phyloP scores from a whole-genome alignment of 2,113 vertebrate genomes.

The Amazona guildingii region DNA sequence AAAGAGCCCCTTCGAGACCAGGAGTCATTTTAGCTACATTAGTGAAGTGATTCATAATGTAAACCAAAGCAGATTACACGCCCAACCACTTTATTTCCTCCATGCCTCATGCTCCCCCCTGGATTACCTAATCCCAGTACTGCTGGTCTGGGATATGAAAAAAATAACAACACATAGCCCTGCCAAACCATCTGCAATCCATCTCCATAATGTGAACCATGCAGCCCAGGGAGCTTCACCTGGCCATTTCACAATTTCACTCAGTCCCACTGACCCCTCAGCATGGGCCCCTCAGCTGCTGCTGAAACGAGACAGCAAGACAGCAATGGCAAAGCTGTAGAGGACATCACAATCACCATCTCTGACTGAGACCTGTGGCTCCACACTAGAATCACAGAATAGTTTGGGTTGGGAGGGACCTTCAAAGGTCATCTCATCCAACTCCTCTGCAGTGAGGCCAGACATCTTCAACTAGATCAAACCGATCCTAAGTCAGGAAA shows the following conservation, averaged over 20 bases:
- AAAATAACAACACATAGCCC: background rate
- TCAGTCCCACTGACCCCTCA: background rate
- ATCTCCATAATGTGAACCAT: fast-evolving
- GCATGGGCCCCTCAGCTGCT: background rate
- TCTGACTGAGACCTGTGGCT: background rate
- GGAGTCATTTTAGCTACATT: background rate
- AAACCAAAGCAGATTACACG: background rate
- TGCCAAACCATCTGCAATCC: background rate
- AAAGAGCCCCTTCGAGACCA: background rate
- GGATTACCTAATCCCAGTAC: background rate
- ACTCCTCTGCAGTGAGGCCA: background rate
- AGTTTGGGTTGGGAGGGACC: background rate
- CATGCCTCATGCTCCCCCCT: background rate
- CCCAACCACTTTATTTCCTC: background rate
- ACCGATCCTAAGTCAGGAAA: background rate
- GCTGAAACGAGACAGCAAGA: background rate
- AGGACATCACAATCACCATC: background rate
- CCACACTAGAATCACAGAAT: background rate
- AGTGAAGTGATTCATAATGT: conserved; percentile 9
- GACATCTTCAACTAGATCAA: background rate
- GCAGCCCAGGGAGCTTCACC: background rate
- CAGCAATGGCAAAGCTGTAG: background rate
- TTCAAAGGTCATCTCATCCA: background rate
- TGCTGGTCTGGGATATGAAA: background rate
- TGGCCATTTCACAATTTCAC: fast-evolving